These are phyloP conservation scores for Octodon degus DNA, from an alignment of 2,113 vertebrate species.

Conservation along the genomic window DNA sequence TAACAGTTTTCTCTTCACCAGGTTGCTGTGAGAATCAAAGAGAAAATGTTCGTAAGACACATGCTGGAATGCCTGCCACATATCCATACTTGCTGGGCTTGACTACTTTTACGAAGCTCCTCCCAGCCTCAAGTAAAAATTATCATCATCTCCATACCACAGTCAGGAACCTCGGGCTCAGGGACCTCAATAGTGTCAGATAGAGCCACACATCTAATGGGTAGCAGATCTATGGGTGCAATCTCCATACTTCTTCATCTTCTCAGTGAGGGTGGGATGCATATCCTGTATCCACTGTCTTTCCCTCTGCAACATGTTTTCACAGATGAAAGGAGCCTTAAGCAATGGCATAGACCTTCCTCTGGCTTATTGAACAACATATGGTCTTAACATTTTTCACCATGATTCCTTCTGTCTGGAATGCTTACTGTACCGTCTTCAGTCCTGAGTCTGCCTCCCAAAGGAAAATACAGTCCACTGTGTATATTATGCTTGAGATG, in stretches of 20 bases:
- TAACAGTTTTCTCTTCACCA: neutral
- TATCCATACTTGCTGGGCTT: rapidly evolving
- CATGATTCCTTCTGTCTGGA: neutral
- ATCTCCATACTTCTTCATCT: neutral
- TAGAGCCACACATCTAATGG: neutral
- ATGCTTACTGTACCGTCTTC: neutral
- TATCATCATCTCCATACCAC: neutral
- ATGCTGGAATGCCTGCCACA: neutral
- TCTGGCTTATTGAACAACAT: neutral
- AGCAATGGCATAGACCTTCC: neutral
- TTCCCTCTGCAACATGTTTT: neutral
- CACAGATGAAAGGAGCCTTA: neutral
- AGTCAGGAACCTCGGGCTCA: neutral
- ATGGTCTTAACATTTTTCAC: neutral
- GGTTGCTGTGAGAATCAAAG: neutral
- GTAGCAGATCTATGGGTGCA: neutral
- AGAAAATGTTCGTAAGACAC: neutral
- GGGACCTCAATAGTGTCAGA: neutral
- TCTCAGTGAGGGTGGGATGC: neutral
- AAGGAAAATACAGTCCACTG: neutral
- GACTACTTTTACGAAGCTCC: neutral
- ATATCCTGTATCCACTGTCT: neutral
- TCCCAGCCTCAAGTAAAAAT: neutral
- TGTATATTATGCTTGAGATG: neutral
- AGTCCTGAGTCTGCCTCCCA: neutral